Percentiles rank a stretch among this genome's conserved stretches.
Conservation (phyloP, 2,888 invertebrate species). For the Rotaria macrura region DNA sequence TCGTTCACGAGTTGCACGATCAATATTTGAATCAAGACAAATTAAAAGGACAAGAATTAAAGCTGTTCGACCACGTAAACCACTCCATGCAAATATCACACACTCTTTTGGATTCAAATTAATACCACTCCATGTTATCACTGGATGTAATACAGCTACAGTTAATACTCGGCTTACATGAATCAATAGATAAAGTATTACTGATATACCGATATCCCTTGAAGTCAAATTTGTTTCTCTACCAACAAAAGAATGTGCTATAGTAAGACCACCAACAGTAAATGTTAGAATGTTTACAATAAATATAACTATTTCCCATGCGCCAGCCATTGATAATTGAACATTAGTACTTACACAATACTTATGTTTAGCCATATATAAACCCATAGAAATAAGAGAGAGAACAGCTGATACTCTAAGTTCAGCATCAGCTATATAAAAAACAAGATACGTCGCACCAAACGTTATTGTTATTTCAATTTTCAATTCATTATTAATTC, state of each 20-base stretch:
- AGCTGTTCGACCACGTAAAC: neutral
- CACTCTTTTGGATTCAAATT: constrained; percentile 10
- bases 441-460: neutral
- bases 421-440: constrained; percentile 11
- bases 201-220: neutral
- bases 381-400: neutral
- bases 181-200: constrained; percentile 6
- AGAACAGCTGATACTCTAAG: neutral
- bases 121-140: constrained; percentile 3
- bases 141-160: neutral
- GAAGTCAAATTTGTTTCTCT: neutral
- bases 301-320: neutral
- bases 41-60: neutral
- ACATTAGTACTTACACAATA: constrained; percentile 5
- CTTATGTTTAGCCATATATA: neutral
- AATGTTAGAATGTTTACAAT: neutral
- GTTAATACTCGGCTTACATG: neutral
- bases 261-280: neutral
- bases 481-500: constrained; percentile 11
- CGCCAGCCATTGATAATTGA: neutral
- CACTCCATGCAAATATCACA: constrained; percentile 4
- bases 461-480: constrained; percentile 7
- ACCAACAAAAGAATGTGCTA: constrained; percentile 14
- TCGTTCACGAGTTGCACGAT: neutral
- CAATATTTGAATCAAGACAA: neutral